Evolutionary conservation across 2,797 vertebrate species (phyloP).

Genomic region (Spinus pinus): DNA sequence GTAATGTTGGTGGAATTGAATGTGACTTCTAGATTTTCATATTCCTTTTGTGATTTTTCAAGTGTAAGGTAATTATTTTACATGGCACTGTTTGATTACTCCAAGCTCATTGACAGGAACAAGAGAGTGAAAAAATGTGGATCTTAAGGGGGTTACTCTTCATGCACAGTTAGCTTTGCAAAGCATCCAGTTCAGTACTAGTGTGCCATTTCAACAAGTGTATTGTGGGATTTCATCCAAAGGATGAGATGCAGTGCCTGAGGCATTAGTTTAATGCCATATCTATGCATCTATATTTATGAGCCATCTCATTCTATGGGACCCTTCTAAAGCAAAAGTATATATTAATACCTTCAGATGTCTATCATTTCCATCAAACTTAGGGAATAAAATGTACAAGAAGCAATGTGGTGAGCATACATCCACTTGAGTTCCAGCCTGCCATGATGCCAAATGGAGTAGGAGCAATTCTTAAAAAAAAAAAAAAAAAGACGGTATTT

Average conservation of each 20-base stretch:
- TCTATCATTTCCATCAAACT: background rate
- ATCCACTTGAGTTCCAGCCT: background rate
- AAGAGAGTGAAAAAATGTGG: background rate
- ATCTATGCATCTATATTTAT: background rate
- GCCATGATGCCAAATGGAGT: background rate
- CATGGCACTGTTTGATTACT: background rate
- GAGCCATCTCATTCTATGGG: background rate
- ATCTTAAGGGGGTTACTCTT: background rate
- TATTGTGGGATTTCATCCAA: background rate
- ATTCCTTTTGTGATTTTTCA: background rate
- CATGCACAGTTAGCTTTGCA: background rate
- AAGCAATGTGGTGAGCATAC: background rate
- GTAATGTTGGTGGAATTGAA: background rate
- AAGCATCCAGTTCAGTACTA: background rate
- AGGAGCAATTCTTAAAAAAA: background rate
- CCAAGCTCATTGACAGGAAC: background rate
- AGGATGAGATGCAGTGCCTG: background rate
- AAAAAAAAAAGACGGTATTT: background rate
- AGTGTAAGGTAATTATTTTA: background rate
- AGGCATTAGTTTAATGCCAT: background rate
- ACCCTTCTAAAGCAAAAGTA: background rate
- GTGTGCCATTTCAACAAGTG: background rate
- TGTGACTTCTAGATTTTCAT: background rate
- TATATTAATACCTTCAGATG: background rate
- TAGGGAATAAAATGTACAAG: background rate